These are phyloP conservation scores for Falco berigora DNA, from an alignment of 2,797 vertebrate genomes.

Conservation along the genomic window DNA sequence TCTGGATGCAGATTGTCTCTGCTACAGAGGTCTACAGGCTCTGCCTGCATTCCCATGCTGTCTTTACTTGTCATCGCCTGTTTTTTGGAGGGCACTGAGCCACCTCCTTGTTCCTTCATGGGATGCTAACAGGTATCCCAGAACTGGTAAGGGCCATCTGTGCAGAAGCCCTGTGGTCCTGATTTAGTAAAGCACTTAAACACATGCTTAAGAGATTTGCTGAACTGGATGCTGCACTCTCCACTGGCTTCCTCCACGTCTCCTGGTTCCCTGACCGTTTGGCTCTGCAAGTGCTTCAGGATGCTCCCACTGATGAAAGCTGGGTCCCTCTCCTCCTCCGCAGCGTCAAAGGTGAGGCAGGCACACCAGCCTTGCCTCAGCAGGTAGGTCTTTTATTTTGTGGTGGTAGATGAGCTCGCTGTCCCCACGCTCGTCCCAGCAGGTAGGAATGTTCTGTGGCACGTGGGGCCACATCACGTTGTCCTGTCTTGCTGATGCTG, in stretches of 20 bases:
- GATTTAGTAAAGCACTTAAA: neutral
- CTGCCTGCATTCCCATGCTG: rapidly evolving
- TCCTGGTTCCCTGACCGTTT: neutral
- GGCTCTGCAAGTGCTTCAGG: neutral
- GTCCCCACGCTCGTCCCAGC: rapidly evolving
- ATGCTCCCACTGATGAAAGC: rapidly evolving
- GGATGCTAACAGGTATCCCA: neutral
- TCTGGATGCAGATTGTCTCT: neutral
- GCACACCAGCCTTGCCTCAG: rapidly evolving
- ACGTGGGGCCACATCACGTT: rapidly evolving
- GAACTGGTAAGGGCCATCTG: neutral
- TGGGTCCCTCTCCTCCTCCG: neutral
- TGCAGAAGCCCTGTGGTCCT: neutral
- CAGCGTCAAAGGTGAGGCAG: neutral
- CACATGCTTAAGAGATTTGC: neutral
- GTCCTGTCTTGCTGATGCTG: rapidly evolving
- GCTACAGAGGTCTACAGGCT: neutral
- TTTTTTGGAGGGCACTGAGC: neutral
- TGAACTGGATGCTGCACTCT: neutral
- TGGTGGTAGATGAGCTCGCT: neutral
- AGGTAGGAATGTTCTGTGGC: neutral
- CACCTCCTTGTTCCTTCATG: neutral
- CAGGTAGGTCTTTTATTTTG: neutral
- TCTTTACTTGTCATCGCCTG: neutral
- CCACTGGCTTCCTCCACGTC: neutral